These are phyloP conservation scores for Caenorhabditis macrosperma DNA, from an alignment of 2,888 invertebrate species.

Conservation along the genomic window DNA sequence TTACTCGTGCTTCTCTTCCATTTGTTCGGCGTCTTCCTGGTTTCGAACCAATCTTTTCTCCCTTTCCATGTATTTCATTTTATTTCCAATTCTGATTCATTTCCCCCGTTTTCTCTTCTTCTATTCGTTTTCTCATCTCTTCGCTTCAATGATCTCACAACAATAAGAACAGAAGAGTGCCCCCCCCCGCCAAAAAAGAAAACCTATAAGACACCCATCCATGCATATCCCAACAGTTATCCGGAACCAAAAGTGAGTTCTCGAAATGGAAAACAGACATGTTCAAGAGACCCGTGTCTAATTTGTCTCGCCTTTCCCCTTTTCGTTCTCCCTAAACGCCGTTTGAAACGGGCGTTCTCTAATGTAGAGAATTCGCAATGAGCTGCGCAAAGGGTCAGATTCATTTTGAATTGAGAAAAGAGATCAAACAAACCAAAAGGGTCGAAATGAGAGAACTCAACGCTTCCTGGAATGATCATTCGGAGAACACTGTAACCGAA, in stretches of 20 bases:
- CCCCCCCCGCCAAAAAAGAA: neutral
- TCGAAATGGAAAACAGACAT: neutral
- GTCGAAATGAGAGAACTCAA: no score
- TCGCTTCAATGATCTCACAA: no score
- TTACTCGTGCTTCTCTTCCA: conserved; percentile 14
- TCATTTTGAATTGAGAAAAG: no score
- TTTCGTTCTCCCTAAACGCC: neutral
- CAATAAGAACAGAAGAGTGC: no score
- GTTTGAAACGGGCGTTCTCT: neutral
- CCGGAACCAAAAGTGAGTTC: neutral
- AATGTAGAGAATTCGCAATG: neutral
- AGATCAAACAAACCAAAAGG: neutral
- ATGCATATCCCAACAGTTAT: conserved; percentile 46
- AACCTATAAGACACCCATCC: conserved; percentile 34
- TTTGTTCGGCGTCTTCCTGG: conserved; percentile 34
- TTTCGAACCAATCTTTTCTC: conserved; percentile 32
- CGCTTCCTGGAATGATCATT: no score
- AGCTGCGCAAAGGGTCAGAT: neutral
- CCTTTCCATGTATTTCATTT: conserved; percentile 3
- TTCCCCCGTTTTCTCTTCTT: no score
- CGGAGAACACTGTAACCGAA: no score
- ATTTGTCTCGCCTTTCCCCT: neutral
- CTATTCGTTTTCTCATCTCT: no score
- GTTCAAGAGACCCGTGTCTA: neutral
- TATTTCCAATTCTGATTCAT: neutral